Conservation (phyloP, 2,797 vertebrate species). For the Cryptoprocta ferox region DNA sequence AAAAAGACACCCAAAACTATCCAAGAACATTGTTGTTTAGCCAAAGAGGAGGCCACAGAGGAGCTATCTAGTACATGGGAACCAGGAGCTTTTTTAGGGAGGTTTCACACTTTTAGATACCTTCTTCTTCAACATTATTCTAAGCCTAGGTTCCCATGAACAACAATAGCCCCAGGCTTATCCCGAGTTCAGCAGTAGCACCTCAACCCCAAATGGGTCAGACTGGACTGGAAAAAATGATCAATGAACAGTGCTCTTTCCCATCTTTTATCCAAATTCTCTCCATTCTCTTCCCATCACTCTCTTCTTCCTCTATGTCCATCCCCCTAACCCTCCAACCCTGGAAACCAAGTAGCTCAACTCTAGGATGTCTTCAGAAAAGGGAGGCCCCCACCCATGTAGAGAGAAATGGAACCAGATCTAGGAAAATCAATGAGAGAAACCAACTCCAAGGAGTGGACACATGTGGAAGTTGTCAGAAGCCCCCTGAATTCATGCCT, state of each 20-base stretch:
- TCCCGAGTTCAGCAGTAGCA: slow-evolving; percentile 55
- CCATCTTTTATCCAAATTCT: slow-evolving; percentile 33
- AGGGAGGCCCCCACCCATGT: slow-evolving; percentile 12
- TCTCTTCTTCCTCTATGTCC: neutral
- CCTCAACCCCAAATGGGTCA: slow-evolving; percentile 44
- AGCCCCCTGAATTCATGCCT: slow-evolving; percentile 35
- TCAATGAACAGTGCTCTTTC: slow-evolving; percentile 20
- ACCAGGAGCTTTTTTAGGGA: slow-evolving; percentile 23
- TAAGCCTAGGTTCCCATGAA: slow-evolving; percentile 47
- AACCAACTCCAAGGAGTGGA: slow-evolving; percentile 44
- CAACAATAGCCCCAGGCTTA: slow-evolving; percentile 5
- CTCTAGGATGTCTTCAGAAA: slow-evolving; percentile 40
- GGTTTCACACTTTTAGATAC: slow-evolving; percentile 12
- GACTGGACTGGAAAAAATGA: slow-evolving; percentile 32
- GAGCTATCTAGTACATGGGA: slow-evolving; percentile 37
- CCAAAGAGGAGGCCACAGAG: neutral
- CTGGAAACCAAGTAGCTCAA: slow-evolving; percentile 56
- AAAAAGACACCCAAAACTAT: neutral
- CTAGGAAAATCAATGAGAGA: slow-evolving; percentile 52
- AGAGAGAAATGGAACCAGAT: slow-evolving; percentile 57
- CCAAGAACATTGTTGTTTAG: slow-evolving; percentile 45
- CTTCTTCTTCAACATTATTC: slow-evolving; percentile 34
- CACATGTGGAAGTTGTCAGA: slow-evolving; percentile 51
- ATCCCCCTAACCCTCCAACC: neutral
- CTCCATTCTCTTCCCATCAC: slow-evolving; percentile 30